phyloP scores from a whole-genome alignment of 2,113 vertebrate species.

The Anthoscopus minutus region DNA sequence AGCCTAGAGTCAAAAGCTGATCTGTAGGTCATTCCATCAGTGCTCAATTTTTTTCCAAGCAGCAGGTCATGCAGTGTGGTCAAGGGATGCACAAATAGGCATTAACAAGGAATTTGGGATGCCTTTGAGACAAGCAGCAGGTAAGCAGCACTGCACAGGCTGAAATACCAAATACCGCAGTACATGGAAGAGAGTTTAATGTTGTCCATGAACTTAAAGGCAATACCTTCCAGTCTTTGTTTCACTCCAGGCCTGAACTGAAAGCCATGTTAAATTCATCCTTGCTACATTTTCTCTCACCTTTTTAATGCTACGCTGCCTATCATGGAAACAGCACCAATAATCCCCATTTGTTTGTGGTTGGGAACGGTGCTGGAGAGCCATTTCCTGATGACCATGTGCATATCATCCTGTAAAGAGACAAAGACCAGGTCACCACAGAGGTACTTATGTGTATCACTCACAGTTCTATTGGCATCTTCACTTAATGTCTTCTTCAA shows the following conservation, averaged over 20 bases:
- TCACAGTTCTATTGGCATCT: not conserved
- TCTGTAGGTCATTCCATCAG: not conserved
- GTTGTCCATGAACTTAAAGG: not conserved
- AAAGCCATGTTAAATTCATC: not conserved
- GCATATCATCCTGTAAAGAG: constrained; percentile 86
- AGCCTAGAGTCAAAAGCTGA: not conserved
- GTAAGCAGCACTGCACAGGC: not conserved
- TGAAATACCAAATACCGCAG: not conserved
- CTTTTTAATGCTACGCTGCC: constrained; percentile 81
- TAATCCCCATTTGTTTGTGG: constrained; percentile 93
- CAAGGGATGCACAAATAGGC: not conserved
- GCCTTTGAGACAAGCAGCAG: not conserved
- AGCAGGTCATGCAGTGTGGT: not conserved
- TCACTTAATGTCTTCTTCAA: not conserved
- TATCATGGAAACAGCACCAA: constrained; percentile 88
- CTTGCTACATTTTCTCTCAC: constrained; percentile 55
- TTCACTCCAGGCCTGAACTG: not conserved
- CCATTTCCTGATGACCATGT: constrained; percentile 95
- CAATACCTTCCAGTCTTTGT: not conserved
- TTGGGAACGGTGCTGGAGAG: constrained; percentile 89
- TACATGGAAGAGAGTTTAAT: not conserved
- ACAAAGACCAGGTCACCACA: not conserved
- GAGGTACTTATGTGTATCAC: not conserved
- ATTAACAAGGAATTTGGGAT: not conserved
- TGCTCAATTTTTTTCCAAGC: not conserved